phyloP scores from a whole-genome alignment of 2,888 invertebrate species.

The Drosophila lacicola region DNA sequence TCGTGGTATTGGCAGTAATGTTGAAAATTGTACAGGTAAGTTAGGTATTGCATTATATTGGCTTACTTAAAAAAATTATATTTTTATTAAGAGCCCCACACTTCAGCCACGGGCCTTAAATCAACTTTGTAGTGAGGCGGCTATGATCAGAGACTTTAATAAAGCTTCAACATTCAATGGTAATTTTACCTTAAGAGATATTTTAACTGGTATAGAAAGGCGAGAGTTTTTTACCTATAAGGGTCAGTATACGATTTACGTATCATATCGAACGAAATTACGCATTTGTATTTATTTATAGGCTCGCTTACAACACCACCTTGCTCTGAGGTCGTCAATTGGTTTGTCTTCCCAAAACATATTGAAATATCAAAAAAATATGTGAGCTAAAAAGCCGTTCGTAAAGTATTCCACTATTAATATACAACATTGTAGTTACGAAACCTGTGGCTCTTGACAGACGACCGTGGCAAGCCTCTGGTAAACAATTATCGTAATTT shows the following conservation, averaged over 20 bases:
- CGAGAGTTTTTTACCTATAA: constrained; percentile 55
- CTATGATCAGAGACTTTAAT: constrained; percentile 22
- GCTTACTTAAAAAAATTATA: neutral
- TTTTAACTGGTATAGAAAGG: constrained; percentile 35
- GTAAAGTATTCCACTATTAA: neutral
- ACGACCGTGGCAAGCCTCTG: constrained; percentile 43
- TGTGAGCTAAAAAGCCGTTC: constrained; percentile 29
- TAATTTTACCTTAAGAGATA: constrained; percentile 40
- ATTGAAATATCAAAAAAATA: constrained; percentile 44
- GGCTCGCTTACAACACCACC: constrained; percentile 70
- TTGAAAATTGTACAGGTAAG: constrained; percentile 38
- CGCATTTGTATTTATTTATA: constrained; percentile 3
- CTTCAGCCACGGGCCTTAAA: constrained; percentile 23
- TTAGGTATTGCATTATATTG: neutral
- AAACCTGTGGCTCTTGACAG: constrained; percentile 56
- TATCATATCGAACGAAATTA: neutral
- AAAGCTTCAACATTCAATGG: constrained; percentile 16
- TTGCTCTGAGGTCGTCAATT: constrained; percentile 53
- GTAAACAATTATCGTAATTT: constrained; percentile 57
- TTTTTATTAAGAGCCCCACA: constrained; percentile 2
- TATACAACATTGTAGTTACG: constrained; percentile 30
- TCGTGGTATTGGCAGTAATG: constrained; percentile 59
- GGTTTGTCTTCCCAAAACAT: constrained; percentile 64
- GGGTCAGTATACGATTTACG: constrained; percentile 26
- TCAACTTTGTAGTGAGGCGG: constrained; percentile 35